Percentiles rank a stretch among this genome's conserved stretches.
These are phyloP conservation scores for Mythimna lalbum DNA, from an alignment of 2,888 invertebrate species.

Conservation along the genomic window DNA sequence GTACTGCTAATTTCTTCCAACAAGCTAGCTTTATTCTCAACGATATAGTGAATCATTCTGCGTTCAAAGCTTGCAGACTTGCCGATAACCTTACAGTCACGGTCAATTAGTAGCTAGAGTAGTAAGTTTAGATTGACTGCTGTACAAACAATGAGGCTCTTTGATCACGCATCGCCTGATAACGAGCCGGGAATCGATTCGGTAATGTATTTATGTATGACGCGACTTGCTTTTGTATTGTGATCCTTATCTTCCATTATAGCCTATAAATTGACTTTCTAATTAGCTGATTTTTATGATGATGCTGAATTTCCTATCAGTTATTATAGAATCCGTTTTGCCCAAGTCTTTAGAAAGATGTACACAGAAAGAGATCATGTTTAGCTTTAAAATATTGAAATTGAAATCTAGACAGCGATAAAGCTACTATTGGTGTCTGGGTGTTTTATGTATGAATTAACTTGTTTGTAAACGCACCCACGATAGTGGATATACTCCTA, in stretches of 20 bases:
- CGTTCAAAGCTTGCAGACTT: constrained; percentile 47
- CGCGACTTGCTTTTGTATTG: constrained; percentile 39
- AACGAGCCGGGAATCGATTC: constrained; percentile 24
- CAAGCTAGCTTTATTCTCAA: constrained; percentile 39
- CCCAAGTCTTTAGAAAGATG: background rate
- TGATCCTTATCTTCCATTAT: constrained; percentile 24
- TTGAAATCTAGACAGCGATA: background rate
- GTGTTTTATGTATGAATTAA: no score
- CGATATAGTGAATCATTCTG: constrained; percentile 47
- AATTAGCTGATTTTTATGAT: background rate
- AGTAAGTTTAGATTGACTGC: constrained; percentile 43
- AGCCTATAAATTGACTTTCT: constrained; percentile 7
- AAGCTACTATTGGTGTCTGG: background rate
- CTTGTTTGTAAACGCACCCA: no score
- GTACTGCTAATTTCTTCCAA: constrained; percentile 22
- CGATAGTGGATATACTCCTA: no score
- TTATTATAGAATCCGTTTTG: background rate
- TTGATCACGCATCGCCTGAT: constrained; percentile 46
- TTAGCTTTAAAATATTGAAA: background rate
- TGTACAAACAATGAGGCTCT: constrained; percentile 40
- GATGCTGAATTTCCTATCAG: background rate
- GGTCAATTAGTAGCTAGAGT: constrained; percentile 37
- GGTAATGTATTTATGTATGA: constrained; percentile 18
- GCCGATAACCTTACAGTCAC: constrained; percentile 53
- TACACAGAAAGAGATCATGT: background rate